Conservation (phyloP, 2,888 invertebrate genomes). For the Agrochola circellaris region DNA sequence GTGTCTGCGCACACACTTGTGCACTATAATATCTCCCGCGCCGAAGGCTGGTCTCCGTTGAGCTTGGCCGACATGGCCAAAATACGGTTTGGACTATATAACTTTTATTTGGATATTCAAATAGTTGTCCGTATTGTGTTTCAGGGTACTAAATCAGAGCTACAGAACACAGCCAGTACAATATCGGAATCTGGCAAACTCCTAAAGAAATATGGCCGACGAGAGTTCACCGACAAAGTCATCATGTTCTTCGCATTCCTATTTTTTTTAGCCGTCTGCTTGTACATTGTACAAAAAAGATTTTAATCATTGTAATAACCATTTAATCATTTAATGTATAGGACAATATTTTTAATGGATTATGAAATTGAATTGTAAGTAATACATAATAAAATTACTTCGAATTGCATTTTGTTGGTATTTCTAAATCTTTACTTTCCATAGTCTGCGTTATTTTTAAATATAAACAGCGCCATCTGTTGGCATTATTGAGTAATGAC, state of each 20-base stretch:
- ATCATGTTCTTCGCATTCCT: constrained; percentile 96
- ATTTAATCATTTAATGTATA: constrained; percentile 55
- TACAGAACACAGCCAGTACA: constrained; percentile 96
- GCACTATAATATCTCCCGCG: too few relatives aligned
- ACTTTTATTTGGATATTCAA: background rate
- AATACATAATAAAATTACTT: constrained; percentile 57
- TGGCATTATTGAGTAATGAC: background rate
- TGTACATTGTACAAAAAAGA: constrained; percentile 98
- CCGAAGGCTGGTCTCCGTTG: too few relatives aligned
- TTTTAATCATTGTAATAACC: constrained; percentile 88
- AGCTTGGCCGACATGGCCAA: too few relatives aligned
- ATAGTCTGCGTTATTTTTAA: rapidly evolving
- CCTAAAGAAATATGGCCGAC: constrained; percentile 97
- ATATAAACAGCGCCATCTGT: constrained; percentile 50
- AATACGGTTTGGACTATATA: too few relatives aligned
- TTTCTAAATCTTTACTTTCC: background rate
- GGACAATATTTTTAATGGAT: constrained; percentile 62
- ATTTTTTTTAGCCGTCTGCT: constrained; percentile 97
- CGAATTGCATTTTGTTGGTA: constrained; percentile 15
- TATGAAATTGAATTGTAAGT: constrained; percentile 57
- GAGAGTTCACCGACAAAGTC: constrained; percentile 98
- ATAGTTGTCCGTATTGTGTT: constrained; percentile 14
- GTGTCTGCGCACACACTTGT: too few relatives aligned
- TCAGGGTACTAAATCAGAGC: constrained; percentile 94
- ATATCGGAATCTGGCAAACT: constrained; percentile 97